These are phyloP conservation scores for Amphiprion percula DNA, from an alignment of 2,113 vertebrate species.

Conservation along the genomic window DNA sequence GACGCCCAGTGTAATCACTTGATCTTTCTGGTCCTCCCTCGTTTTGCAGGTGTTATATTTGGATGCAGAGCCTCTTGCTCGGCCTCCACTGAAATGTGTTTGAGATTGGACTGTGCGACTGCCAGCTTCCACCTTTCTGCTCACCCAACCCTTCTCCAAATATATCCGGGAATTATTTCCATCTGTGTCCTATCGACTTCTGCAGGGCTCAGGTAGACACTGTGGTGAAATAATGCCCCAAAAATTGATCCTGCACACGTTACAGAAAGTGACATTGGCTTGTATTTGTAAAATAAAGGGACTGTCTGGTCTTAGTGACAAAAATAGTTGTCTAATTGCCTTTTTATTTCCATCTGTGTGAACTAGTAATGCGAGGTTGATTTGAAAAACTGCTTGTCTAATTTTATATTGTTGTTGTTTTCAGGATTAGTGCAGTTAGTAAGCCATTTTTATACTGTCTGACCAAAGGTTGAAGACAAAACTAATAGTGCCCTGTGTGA, in stretches of 20 bases:
- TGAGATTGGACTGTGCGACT: constrained; percentile 35
- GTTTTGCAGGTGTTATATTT: constrained; percentile 81
- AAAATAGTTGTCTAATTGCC: background rate
- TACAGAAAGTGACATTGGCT: constrained; percentile 11
- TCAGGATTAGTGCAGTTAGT: constrained; percentile 42
- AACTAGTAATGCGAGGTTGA: constrained; percentile 1
- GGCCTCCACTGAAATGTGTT: constrained; percentile 47
- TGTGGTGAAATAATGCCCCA: constrained; percentile 41
- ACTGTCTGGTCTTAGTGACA: constrained; percentile 19
- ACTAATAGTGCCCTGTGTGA: constrained; percentile 4
- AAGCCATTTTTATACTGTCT: background rate
- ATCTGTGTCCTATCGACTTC: constrained; percentile 56
- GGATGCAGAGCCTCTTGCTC: constrained; percentile 45
- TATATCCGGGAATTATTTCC: constrained; percentile 67
- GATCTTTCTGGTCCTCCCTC: constrained; percentile 64
- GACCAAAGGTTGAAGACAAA: constrained; percentile 5
- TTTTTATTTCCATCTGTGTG: constrained; percentile 21
- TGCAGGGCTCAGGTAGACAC: constrained; percentile 66
- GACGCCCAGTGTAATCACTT: constrained; percentile 69
- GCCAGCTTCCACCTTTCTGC: constrained; percentile 51
- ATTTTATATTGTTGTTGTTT: constrained; percentile 47
- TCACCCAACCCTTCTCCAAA: constrained; percentile 50
- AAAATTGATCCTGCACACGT: constrained; percentile 43
- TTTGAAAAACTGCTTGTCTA: constrained; percentile 17
- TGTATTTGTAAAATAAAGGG: constrained; percentile 11